Conservation (phyloP, 30 jellyfish, hydroid and myxozoan species). For the Hydractinia symbiolongicarpus region DNA sequence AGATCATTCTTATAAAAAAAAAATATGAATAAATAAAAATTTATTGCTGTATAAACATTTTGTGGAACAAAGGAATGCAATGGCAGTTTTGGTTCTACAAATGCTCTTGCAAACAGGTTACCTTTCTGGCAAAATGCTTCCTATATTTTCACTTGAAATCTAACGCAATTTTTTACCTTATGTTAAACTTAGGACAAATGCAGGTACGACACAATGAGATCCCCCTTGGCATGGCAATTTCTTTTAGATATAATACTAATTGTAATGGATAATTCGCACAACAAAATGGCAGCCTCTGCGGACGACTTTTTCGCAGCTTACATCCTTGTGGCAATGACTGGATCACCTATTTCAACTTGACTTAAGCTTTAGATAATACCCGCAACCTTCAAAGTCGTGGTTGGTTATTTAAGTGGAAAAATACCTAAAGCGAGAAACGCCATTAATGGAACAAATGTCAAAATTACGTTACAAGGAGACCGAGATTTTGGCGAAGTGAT, state of each 20-base stretch:
- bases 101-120: no score
- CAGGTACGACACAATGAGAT: no score
- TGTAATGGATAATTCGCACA: neutral
- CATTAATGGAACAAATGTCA: neutral
- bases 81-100: no score
- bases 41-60: no score
- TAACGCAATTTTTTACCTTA: no score
- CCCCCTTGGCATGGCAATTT: no score
- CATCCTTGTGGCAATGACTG: neutral
- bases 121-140: no score
- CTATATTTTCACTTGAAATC: no score
- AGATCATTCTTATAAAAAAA: no score
- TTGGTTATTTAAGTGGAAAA: neutral
- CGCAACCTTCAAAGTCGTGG: neutral
- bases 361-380: neutral
- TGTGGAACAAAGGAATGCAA: no score
- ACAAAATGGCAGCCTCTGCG: neutral
- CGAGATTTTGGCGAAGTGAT: neutral
- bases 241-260: neutral
- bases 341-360: neutral
- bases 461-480: neutral
- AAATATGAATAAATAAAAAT: no score
- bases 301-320: neutral
- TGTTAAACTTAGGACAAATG: no score
- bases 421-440: neutral